Conservation (phyloP, 92 coral and sea anemone genomes). For the Chrysogorgia sp. region DNA sequence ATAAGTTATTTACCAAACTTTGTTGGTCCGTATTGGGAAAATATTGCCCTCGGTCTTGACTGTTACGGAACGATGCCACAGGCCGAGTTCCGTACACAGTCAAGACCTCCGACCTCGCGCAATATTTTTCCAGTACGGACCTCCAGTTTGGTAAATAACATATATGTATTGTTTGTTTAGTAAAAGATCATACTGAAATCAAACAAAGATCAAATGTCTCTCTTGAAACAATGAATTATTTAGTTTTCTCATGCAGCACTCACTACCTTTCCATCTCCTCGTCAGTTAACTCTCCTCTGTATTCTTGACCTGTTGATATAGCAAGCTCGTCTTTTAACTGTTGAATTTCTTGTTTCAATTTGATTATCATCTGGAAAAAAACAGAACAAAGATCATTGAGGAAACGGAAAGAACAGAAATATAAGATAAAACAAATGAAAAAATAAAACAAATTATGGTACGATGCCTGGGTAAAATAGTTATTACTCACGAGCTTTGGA, state of each 20-base stretch:
- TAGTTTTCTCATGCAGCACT: too few species aligned
- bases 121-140: too few species aligned
- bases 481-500: conserved; percentile 87
- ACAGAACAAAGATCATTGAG: too few species aligned
- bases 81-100: too few species aligned
- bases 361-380: conserved; percentile 74
- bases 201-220: not conserved
- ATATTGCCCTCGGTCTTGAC: too few species aligned
- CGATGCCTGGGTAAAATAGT: not conserved
- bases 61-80: too few species aligned
- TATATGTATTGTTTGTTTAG: too few species aligned
- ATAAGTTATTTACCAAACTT: too few species aligned
- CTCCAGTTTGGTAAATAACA: too few species aligned
- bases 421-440: not conserved
- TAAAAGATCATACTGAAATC: not conserved
- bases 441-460: not conserved
- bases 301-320: conserved; percentile 89
- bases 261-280: conserved; percentile 87
- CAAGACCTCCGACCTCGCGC: too few species aligned
- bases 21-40: too few species aligned
- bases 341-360: conserved; percentile 85
- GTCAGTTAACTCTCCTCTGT: conserved; percentile 77
- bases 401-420: not conserved
- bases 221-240: not conserved
- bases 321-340: conserved; percentile 91